A percentile compares a stretch with the other conserved stretches of the same genome.
Conservation (phyloP, 2,797 vertebrate genomes). For the Helarctos malayanus region DNA sequence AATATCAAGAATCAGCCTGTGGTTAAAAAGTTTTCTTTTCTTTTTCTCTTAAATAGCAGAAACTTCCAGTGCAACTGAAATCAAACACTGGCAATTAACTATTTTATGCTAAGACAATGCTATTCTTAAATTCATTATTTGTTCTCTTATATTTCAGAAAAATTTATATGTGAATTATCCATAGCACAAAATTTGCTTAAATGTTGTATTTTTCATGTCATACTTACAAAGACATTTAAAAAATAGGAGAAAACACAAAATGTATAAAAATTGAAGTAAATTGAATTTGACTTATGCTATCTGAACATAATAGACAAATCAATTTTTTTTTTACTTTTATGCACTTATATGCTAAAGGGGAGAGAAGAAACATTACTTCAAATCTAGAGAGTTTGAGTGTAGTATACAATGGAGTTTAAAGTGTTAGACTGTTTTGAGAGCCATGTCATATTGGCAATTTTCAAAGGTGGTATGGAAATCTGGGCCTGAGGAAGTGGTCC, state of each 20-base stretch:
- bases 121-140: neutral
- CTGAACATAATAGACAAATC: neutral
- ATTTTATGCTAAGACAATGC: neutral
- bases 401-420: neutral
- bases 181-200: neutral
- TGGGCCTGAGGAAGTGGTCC: neutral
- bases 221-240: neutral
- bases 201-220: neutral
- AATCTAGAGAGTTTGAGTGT: neutral
- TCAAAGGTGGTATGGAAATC: neutral
- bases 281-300: neutral
- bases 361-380: neutral
- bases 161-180: neutral
- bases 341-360: neutral
- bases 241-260: neutral
- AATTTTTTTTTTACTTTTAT: neutral
- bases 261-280: slow-evolving; percentile 11
- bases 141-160: neutral
- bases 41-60: neutral
- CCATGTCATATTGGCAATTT: neutral
- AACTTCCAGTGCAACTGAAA: neutral
- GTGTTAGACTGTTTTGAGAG: neutral
- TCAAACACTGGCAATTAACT: neutral
- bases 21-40: neutral
- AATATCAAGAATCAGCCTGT: neutral